Evolutionary conservation across 1,140 invertebrate genomes (phyloP), one percentile per base, ranked within the genome.

Genomic region (Lineus longissimus): DNA sequence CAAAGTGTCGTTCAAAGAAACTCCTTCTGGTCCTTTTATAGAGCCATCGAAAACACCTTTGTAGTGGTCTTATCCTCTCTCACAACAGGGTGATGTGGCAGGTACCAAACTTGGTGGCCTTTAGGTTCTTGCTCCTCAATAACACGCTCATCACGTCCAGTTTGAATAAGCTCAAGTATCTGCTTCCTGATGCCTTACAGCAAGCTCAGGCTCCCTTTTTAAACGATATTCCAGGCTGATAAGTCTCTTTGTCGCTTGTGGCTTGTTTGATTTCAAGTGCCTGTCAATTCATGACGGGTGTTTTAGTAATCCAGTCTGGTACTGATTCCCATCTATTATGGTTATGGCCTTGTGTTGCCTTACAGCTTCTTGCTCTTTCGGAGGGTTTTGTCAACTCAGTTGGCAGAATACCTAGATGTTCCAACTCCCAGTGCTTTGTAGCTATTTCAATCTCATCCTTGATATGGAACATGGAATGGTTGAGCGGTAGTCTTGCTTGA

Each of bases 21-120:
- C 25, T 7, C n/a, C n/a, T 9, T 51, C 47, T 23, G 47, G 47
- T 9, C 47, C 47, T 27, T 51, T 51, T 4, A n/a, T n/a, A 23
- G 47, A 19, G 47, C 47, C 47, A 51, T 51, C 47, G n/a, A 51
- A 51, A 4, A 51, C 47, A 51, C 25, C n/a, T 51, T 51, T n/a
- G 47, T 7, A 4, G 47, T 51, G 6, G 47, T 51, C 19, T 27
- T 51, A n/a, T 51, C 47, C 6, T 51, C 25, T 36, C 33, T 36
- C n/a, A n/a, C n/a, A n/a, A n/a, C 11, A 43, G 19, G 40, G 19
- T 43, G 40, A 43, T 43, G 40, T 11, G 40, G 40, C 40, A 43
- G 19, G 19, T 43, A 43, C 40, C 40, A 43, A 11, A 43, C 40
- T 19, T 13, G 11, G 11, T 19, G 40, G 19, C 19, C 40, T 13